phyloP scores from a whole-genome alignment of 2,113 vertebrate genomes.

The chimpanzee (Pan troglodytes) region DNA sequence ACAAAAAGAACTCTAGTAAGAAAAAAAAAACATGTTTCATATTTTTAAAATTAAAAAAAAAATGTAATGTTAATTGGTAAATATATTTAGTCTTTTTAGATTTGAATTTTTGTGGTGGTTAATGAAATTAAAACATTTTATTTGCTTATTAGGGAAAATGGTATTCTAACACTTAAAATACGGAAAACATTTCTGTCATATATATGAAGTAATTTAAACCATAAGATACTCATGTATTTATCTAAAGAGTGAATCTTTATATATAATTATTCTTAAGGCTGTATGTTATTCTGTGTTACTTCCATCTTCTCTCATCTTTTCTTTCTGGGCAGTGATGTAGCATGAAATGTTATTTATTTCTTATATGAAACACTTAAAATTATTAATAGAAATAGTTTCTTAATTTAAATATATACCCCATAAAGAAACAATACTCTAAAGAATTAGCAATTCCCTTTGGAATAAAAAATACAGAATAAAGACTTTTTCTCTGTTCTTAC shows the following conservation, averaged over 20 bases:
- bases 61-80: background rate
- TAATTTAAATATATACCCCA: background rate
- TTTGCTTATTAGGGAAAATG: background rate
- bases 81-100: background rate
- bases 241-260: background rate
- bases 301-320: background rate
- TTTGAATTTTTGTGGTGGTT: background rate
- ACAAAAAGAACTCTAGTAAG: no score
- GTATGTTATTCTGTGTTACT: background rate
- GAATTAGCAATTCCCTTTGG: background rate
- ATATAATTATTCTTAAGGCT: background rate
- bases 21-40: no score
- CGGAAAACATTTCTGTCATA: background rate
- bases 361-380: background rate
- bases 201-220: background rate
- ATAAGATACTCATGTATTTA: background rate
- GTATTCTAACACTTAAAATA: background rate
- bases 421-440: background rate
- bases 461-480: background rate
- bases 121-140: background rate
- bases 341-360: background rate
- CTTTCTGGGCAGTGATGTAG: background rate
- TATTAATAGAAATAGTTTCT: background rate
- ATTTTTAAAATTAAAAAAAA: no score
- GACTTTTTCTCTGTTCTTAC: no score